Evolutionary conservation across 2,888 invertebrate genomes (phyloP), one percentile per base, ranked within the genome.

Genomic region (Leptopilina syphax): DNA sequence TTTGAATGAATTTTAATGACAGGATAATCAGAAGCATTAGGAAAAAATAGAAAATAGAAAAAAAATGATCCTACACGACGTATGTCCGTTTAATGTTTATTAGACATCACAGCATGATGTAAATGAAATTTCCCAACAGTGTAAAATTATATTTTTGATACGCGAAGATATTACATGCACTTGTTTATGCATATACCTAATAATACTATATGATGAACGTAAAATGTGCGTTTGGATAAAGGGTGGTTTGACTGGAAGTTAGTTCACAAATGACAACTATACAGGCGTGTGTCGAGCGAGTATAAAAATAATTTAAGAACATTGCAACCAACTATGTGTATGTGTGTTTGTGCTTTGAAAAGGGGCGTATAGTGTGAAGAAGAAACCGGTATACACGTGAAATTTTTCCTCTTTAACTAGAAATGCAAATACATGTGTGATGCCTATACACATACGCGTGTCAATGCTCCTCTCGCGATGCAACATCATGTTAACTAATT

Each of bases 401-500:
- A 70, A 50, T 70, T 70, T 70, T 70, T 65, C 65, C 27, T 24
- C 24, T 24, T 54, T 70, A 24, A 12, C 50, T 77, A 54, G 77
- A 65, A 66, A 77, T 77, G 44, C 24, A 47, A 34, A 1, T 34
- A 34, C 34, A 34, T 34, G 34, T 34, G 34, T 34, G 34, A 34
- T 34, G 34, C 34, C 34, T 47, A 50, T n/a, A 77, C 66, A 34
- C 18, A 65, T 10, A 77, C 10, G 50, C 18, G 77, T 68, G 87
- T 85, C 86, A 85, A 78, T 85, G 86, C 86, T 84, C 84, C 79
- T 78, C 79, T 78, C 50, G 24, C 82, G 82, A 82, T 83, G 84
- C 83, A 86, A 85, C 82, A 76, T 78, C 81, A 80, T 83, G 83
- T 70, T 82, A 84, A 85, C 85, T 86, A 86, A 87, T 86, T 87